Conservation (phyloP, 2,888 invertebrate species). For the Eupithecia vulgata region DNA sequence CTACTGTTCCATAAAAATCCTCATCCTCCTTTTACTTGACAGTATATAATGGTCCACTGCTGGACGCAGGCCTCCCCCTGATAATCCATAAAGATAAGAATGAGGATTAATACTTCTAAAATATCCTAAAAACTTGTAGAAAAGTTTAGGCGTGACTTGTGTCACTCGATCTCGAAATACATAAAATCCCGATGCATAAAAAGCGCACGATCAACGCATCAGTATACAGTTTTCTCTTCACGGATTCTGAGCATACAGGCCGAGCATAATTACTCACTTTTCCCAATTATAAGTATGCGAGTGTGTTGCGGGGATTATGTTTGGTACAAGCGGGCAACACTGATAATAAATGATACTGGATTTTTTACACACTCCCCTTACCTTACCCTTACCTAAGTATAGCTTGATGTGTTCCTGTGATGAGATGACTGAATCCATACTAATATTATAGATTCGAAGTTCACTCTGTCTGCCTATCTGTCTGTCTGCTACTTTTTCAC, state of each 20-base stretch:
- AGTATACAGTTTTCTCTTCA: conserved; percentile 49
- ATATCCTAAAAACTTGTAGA: background rate
- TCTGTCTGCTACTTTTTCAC: too few relatives aligned
- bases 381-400: background rate
- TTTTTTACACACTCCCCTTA: background rate
- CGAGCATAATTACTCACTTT: conserved; percentile 55
- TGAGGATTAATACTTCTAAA: background rate
- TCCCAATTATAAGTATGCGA: conserved; percentile 53
- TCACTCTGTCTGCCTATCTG: too few relatives aligned
- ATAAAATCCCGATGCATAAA: conserved; percentile 28
- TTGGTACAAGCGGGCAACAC: background rate
- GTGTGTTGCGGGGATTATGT: conserved; percentile 26
- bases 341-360: background rate
- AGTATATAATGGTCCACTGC: too few relatives aligned
- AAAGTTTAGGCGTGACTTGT: background rate
- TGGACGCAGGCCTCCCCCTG: too few relatives aligned
- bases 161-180: conserved; percentile 12
- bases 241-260: conserved; percentile 42
- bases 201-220: conserved; percentile 29
- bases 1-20: too few relatives aligned
- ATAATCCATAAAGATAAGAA: too few relatives aligned
- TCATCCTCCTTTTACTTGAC: too few relatives aligned
- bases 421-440: background rate
- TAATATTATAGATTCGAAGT: too few relatives aligned
- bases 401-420: background rate